A percentile compares a stretch with the other conserved stretches of the same genome.
phyloP scores from a whole-genome alignment of 2,113 vertebrate species.

The Platanista minor region DNA sequence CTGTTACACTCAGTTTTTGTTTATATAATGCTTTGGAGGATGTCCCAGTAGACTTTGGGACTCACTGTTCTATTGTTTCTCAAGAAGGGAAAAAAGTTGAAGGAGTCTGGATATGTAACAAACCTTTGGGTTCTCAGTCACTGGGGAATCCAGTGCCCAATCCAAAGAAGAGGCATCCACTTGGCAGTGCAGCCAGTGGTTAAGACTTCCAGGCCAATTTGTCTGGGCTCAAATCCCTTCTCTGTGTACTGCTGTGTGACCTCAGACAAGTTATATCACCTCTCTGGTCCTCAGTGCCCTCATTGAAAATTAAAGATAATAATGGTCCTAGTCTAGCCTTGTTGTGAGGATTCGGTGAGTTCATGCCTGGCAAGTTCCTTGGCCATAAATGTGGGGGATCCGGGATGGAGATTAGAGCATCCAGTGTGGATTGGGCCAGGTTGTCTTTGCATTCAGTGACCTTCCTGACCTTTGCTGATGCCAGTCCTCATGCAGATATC shows the following conservation, averaged over 20 bases:
- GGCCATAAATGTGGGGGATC: background rate
- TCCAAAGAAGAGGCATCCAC: background rate
- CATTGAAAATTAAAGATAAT: background rate
- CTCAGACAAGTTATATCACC: background rate
- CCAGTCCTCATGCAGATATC: background rate
- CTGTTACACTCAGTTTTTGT: conserved; percentile 11
- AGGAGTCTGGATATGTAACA: background rate
- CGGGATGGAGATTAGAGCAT: background rate
- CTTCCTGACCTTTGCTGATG: background rate
- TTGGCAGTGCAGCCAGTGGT: accelerated
- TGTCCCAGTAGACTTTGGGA: background rate
- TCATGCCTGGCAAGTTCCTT: background rate
- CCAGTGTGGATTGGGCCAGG: background rate
- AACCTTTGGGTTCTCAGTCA: background rate
- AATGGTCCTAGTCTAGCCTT: background rate
- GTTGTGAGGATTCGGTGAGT: background rate
- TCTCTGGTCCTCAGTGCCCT: background rate
- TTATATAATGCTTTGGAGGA: conserved; percentile 16
- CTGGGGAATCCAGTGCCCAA: background rate
- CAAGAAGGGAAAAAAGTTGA: background rate
- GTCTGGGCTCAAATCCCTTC: background rate
- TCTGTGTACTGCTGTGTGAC: background rate
- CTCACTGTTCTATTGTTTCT: background rate
- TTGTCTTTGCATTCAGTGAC: background rate
- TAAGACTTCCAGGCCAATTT: background rate